Percentiles rank a stretch among this genome's conserved stretches.
Conservation (phyloP, 1,140 invertebrate genomes). For the Drosophila leontia region DNA sequence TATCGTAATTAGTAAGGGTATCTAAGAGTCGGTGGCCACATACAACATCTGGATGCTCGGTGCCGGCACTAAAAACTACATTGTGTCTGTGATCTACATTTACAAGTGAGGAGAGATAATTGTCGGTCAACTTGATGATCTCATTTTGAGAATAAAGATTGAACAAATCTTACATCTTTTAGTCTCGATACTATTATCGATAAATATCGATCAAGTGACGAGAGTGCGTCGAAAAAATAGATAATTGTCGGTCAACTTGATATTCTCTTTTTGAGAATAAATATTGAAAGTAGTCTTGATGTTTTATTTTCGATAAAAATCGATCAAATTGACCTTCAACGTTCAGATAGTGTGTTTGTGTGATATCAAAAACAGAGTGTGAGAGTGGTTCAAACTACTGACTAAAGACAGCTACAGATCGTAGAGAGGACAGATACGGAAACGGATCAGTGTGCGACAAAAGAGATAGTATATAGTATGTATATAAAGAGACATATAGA, state of each 20-base stretch:
- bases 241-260: background rate
- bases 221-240: constrained; percentile 1
- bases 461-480: constrained; percentile 8
- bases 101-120: constrained; percentile 23
- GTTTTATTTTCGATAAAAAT: background rate
- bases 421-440: constrained; percentile 25
- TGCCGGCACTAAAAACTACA: constrained; percentile 46
- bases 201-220: constrained; percentile 16
- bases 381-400: constrained; percentile 31
- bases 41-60: constrained; percentile 42
- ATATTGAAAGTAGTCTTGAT: background rate
- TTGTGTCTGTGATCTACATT: constrained; percentile 34
- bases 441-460: constrained; percentile 46
- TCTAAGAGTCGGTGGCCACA: background rate
- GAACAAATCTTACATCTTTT: too few relatives aligned
- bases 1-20: constrained; percentile 26
- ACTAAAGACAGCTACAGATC: constrained; percentile 45
- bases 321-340: constrained; percentile 21
- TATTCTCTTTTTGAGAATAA: background rate
- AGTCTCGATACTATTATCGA: background rate
- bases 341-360: background rate
- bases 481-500: constrained; percentile 40
- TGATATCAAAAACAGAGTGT: constrained; percentile 7
- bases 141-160: too few relatives aligned
- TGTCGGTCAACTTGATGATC: constrained; percentile 1